Evolutionary conservation across 2,797 vertebrate species (phyloP).

Genomic region (Hafferia zeledoni): DNA sequence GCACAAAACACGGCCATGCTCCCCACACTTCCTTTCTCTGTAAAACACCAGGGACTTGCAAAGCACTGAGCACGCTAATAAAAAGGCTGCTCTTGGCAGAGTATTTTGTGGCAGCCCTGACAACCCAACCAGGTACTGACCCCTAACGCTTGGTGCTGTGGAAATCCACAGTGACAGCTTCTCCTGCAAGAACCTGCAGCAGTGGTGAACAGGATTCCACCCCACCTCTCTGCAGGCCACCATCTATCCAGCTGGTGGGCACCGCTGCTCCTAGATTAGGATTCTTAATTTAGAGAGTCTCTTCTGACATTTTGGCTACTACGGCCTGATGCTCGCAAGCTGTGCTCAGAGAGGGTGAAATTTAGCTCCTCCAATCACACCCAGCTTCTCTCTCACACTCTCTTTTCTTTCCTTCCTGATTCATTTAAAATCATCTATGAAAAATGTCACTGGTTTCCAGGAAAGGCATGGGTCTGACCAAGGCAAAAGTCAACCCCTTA

Average conservation of each 20-base stretch:
- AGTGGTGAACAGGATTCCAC: background rate
- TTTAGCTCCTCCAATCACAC: background rate
- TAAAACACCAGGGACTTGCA: background rate
- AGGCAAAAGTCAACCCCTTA: conserved; percentile 46
- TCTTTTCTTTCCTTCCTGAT: background rate
- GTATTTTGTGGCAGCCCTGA: background rate
- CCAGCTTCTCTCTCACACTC: background rate
- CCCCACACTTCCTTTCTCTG: background rate
- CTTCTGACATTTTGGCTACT: conserved; percentile 29
- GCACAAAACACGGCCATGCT: accelerated
- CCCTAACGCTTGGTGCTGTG: accelerated
- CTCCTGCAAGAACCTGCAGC: background rate
- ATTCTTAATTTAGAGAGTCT: conserved; percentile 8
- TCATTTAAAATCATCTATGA: conserved; percentile 7
- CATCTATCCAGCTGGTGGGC: background rate
- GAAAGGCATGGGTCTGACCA: background rate
- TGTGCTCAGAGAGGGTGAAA: conserved; percentile 29
- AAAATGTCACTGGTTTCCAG: conserved; percentile 41
- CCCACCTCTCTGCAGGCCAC: background rate
- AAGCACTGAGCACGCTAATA: background rate
- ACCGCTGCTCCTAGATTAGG: background rate
- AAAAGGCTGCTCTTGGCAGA: background rate
- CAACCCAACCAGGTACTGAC: background rate
- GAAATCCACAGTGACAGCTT: background rate
- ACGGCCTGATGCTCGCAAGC: background rate